These are phyloP conservation scores for Trinorchestia longiramus DNA, from an alignment of 1,140 invertebrate genomes.

Conservation along the genomic window DNA sequence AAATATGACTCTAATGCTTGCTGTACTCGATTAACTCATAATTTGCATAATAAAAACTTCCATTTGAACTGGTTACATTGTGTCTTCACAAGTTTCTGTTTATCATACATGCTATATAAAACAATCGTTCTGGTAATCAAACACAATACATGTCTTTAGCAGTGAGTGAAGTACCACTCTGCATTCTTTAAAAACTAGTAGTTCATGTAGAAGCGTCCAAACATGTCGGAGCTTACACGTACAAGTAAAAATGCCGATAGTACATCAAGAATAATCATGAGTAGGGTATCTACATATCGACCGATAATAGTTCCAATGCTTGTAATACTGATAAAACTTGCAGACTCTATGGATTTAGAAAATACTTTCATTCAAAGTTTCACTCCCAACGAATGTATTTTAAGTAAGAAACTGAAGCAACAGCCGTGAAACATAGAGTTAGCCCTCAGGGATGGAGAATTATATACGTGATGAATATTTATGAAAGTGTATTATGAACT, in stretches of 20 bases:
- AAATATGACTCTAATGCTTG: background rate
- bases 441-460: too few species aligned
- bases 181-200: background rate
- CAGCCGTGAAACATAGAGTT: too few species aligned
- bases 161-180: background rate
- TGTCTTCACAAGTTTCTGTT: background rate
- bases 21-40: slow-evolving; percentile 4
- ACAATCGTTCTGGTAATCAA: background rate
- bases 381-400: too few species aligned
- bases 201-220: background rate
- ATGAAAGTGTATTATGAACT: background rate
- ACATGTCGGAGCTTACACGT: background rate
- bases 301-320: background rate
- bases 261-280: background rate
- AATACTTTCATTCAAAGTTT: background rate
- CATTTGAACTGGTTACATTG: background rate
- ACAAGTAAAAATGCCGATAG: background rate
- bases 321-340: background rate
- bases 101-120: background rate
- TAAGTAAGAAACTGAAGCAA: too few species aligned
- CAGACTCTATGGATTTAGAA: background rate
- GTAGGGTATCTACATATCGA: background rate
- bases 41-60: background rate
- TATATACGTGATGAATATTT: background rate
- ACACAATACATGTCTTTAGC: background rate